Evolutionary conservation across 2,797 vertebrate species (phyloP), one percentile per base, ranked within the genome.

Genomic region (Sus cebifrons): DNA sequence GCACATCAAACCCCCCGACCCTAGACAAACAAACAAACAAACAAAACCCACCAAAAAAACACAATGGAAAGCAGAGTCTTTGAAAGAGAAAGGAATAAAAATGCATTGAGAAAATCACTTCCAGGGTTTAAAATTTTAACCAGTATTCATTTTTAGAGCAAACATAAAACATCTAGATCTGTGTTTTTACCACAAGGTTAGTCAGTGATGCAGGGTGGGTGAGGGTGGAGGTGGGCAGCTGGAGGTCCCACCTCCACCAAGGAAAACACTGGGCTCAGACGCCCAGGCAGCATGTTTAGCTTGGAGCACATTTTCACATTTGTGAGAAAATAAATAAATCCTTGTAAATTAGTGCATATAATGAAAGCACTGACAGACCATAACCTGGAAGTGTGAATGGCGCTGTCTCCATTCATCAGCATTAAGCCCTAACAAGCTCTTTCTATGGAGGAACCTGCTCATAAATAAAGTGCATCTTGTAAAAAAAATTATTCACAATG

Each of bases 251-350:
- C 20, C 13, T 16, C 64, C n/a, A 90, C 32, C n/a, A 91, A 96
- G 49, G 64, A 82, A 92, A 95, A 91, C 94, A 96, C 3, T 20
- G 54, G 84, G 56, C 58, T 95, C 87, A 89, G 91, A 94, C 0
- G 8, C 75, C 44, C 65, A 86, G 85, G 64, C 82, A 89, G 70
- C 78, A 84, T 89, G 58, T 70, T 95, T 91, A 90, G 65, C 94
- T 97, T 95, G 90, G 92, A 96, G 92, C 68, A 85, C 86, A 96
- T 95, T 96, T 97, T 84, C 95, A 91, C 84, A 85, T 96, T 96
- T 97, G 96, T 91, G 91, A 97, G 96, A 97, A 98, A 97, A 97
- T 96, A 97, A 97, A 96, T 97, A 97, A 96, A 96, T 97, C 94
- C 91, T 96, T 96, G 84, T 96, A 97, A 97, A 97, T 95, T 96